A percentile compares a stretch with the other conserved stretches of the same genome.
phyloP scores from a whole-genome alignment of 2,797 vertebrate species.

The Fistularia commersonii region DNA sequence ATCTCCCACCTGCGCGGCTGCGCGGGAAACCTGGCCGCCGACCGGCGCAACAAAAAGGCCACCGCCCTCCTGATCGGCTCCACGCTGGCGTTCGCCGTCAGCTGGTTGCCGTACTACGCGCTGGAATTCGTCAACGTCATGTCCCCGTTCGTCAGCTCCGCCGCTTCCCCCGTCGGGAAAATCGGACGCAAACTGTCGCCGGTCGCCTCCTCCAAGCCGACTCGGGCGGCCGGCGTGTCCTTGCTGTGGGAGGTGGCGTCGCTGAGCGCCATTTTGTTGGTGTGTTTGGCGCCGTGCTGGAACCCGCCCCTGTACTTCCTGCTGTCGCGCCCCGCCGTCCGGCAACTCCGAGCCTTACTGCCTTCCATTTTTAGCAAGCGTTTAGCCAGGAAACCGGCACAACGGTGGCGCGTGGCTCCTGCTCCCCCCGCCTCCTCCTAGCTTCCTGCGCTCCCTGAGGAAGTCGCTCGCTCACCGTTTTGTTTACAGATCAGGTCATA shows the following conservation, averaged over 20 bases:
- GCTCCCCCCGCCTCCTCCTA: conserved; percentile 32
- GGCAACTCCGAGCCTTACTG: conserved; percentile 70
- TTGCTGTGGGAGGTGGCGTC: conserved; percentile 66
- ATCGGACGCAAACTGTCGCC: background rate
- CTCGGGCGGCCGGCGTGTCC: conserved; percentile 41
- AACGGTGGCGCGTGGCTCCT: conserved; percentile 49
- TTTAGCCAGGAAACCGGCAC: conserved; percentile 20
- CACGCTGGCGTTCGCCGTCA: conserved; percentile 62
- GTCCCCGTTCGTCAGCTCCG: conserved; percentile 45
- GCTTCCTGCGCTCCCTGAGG: conserved; percentile 14
- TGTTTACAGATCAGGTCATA: conserved; percentile 22
- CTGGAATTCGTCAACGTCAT: conserved; percentile 70
- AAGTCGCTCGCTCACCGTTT: conserved; percentile 10
- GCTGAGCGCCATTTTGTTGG: conserved; percentile 63
- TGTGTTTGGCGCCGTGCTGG: conserved; percentile 72
- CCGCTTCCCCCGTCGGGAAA: conserved; percentile 34
- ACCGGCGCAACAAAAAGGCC: conserved; percentile 69
- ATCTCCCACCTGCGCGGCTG: conserved; percentile 62
- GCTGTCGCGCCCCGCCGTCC: conserved; percentile 70
- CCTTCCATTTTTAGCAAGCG: conserved; percentile 42
- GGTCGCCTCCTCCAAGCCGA: too few relatives aligned
- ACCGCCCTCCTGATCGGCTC: conserved; percentile 63
- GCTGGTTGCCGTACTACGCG: conserved; percentile 68
- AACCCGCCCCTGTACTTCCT: conserved; percentile 77
- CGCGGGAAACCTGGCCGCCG: conserved; percentile 42